phyloP scores from a whole-genome alignment of 30 jellyfish, hydroid and myxozoan genomes.

The Turritopsis dohrnii region DNA sequence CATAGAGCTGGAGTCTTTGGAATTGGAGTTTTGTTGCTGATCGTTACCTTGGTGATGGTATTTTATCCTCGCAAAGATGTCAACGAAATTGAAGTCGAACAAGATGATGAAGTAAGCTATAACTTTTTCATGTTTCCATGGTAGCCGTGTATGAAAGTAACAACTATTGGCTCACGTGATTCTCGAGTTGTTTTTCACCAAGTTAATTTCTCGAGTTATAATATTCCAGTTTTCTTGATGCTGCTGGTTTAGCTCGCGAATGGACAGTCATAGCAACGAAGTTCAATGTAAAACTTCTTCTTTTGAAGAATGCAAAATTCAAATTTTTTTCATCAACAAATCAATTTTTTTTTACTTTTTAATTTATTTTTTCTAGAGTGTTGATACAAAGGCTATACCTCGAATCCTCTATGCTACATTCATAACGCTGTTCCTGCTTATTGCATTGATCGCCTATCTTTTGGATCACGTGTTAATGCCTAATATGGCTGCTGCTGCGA shows the following conservation, averaged over 20 bases:
- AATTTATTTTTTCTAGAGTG: conserved; percentile 12
- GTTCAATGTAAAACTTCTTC: not conserved
- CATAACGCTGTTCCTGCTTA: conserved; percentile 22
- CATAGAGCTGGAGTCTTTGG: conserved; percentile 43
- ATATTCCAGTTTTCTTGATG: no score
- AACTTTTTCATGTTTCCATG: not conserved
- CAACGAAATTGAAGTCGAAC: not conserved
- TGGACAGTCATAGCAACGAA: not conserved
- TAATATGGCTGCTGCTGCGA: conserved; percentile 32
- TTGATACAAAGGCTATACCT: conserved; percentile 30
- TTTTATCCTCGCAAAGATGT: conserved; percentile 27
- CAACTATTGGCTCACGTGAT: no score
- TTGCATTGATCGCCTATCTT: conserved; percentile 31
- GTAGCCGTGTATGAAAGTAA: not conserved
- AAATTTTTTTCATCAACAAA: no score
- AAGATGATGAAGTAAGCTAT: not conserved
- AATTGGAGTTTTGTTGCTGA: conserved; percentile 8
- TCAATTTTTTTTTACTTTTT: not conserved
- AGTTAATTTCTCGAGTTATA: no score
- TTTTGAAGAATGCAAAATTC: not conserved
- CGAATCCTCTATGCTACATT: conserved; percentile 28
- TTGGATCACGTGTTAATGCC: conserved; percentile 39
- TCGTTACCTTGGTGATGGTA: conserved; percentile 27
- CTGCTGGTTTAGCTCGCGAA: no score
- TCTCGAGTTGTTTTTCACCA: no score